phyloP scores from a whole-genome alignment of 92 coral and sea anemone species.

The Epizoanthus illoricatus region DNA sequence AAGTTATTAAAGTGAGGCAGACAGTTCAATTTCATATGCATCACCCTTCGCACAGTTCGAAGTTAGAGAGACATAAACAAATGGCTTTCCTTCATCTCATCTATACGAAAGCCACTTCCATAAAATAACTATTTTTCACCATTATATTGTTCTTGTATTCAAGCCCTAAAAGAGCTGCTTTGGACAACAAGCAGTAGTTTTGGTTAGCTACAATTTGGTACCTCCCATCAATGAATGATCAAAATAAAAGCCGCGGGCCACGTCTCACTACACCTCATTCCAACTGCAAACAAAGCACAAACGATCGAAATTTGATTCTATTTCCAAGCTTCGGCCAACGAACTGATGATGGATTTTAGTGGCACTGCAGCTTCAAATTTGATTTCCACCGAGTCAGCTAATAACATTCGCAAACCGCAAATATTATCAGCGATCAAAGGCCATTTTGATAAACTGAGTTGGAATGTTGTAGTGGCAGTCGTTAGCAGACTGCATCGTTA shows the following conservation, averaged over 20 bases:
- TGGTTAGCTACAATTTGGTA: background rate
- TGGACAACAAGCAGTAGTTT: background rate
- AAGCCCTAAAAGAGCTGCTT: too few species aligned
- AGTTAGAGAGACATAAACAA: background rate
- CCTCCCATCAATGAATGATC: constrained; percentile 35
- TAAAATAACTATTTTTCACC: background rate
- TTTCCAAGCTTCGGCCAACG: background rate
- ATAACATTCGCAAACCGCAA: background rate
- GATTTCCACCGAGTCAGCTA: background rate
- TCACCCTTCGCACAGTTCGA: background rate
- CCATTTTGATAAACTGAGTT: constrained; percentile 2
- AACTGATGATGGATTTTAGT: background rate
- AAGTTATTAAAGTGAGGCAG: background rate
- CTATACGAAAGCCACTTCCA: background rate
- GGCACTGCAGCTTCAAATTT: background rate
- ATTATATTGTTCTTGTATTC: background rate
- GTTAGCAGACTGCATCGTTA: background rate
- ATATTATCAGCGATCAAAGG: constrained; percentile 22
- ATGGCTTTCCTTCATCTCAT: background rate
- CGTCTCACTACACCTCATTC: background rate
- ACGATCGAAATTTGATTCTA: background rate
- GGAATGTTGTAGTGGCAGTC: background rate
- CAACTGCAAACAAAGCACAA: constrained; percentile 12
- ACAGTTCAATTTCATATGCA: background rate
- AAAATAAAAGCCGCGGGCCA: constrained; percentile 13